Percentiles rank a stretch among this genome's conserved stretches.
These are phyloP conservation scores for Pampus argenteus DNA, from an alignment of 2,797 vertebrate species.

Conservation along the genomic window DNA sequence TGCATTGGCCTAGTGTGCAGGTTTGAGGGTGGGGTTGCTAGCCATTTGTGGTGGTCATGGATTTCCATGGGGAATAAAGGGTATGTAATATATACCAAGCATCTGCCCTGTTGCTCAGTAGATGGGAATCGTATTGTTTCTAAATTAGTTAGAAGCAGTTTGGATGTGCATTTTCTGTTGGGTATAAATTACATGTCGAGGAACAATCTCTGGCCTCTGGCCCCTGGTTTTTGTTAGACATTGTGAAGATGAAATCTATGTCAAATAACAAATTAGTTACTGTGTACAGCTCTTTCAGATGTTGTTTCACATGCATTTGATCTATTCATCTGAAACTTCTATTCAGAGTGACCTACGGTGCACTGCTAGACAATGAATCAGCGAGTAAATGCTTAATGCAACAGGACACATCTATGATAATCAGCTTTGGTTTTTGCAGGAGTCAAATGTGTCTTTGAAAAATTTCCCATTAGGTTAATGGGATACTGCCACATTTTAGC, in stretches of 20 bases:
- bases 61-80: conserved; percentile 50
- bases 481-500: background rate
- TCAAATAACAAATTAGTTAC: conserved; percentile 33
- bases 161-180: conserved; percentile 32
- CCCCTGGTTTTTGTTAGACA: conserved; percentile 7
- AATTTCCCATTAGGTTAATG: no score
- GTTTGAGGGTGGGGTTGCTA: conserved; percentile 27
- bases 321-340: conserved; percentile 10
- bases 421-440: conserved; percentile 1
- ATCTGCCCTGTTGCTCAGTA: conserved; percentile 63
- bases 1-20: conserved; percentile 45
- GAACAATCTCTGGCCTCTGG: conserved; percentile 19
- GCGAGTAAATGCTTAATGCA: background rate
- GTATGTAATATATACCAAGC: conserved; percentile 63
- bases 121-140: conserved; percentile 25
- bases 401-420: background rate
- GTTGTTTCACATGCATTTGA: conserved; percentile 26
- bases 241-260: conserved; percentile 11
- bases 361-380: conserved; percentile 21
- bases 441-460: conserved; percentile 12
- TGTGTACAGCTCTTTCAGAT: conserved; percentile 23
- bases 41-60: conserved; percentile 48
- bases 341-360: conserved; percentile 6
- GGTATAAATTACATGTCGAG: conserved; percentile 30
- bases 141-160: conserved; percentile 22